Evolutionary conservation across 2,888 invertebrate species (phyloP).

Genomic region (Prostheceraeus crozeri): DNA sequence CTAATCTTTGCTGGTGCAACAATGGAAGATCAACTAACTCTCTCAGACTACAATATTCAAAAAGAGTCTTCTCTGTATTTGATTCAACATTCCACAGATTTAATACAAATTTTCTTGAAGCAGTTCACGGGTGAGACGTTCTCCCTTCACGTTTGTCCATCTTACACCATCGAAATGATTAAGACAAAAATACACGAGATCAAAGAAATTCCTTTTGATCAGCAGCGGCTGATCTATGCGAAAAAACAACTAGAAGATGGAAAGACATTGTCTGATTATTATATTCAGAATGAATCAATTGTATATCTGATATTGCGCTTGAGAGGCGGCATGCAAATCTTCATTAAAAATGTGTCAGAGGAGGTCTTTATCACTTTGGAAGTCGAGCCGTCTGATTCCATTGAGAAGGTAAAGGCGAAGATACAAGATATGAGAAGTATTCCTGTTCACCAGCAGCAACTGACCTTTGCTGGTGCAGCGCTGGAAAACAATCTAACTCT

Average conservation of each 20-base stretch:
- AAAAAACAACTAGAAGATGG: constrained; percentile 1
- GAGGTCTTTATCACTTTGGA: too few species aligned
- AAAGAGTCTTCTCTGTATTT: background rate
- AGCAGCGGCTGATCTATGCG: background rate
- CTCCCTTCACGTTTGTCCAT: background rate
- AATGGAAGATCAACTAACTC: background rate
- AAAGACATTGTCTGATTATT: background rate
- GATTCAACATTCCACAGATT: background rate
- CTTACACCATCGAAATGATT: background rate
- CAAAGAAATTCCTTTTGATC: background rate
- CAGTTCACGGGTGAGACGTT: constrained; percentile 1
- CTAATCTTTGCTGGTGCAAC: background rate
- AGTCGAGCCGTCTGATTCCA: too few species aligned
- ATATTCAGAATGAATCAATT: constrained; percentile 14
- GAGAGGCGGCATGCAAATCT: background rate
- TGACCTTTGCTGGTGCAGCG: too few species aligned
- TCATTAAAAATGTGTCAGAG: background rate
- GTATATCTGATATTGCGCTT: background rate
- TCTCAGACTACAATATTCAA: constrained; percentile 8
- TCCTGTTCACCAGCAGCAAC: too few species aligned
- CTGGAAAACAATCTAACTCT: too few species aligned
- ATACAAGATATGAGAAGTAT: too few species aligned
- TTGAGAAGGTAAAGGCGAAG: too few species aligned
- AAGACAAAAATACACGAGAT: background rate
- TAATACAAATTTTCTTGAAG: background rate